These are phyloP conservation scores for Neomorphus geoffroyi DNA, from an alignment of 2,797 vertebrate species.

Conservation along the genomic window DNA sequence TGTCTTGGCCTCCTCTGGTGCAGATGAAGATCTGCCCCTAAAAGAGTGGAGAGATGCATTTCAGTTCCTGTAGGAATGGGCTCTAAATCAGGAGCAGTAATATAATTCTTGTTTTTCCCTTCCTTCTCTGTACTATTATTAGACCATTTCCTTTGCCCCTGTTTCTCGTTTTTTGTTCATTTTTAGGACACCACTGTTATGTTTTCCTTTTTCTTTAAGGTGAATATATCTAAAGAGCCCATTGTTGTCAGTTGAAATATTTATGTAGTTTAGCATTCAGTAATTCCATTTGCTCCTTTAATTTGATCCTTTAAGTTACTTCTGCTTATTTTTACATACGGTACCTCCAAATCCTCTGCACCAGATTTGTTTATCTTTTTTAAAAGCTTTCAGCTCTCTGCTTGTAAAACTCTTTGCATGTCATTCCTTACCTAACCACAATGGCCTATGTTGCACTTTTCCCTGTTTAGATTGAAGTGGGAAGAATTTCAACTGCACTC, in stretches of 20 bases:
- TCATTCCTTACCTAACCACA: conserved; percentile 71
- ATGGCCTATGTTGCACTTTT: conserved; percentile 65
- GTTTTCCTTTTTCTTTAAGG: conserved; percentile 59
- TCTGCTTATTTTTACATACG: conserved; percentile 72
- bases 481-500: conserved; percentile 65
- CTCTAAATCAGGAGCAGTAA: background rate
- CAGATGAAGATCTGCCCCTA: background rate
- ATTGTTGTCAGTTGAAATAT: conserved; percentile 65
- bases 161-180: conserved; percentile 61
- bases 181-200: conserved; percentile 57
- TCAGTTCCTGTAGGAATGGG: background rate
- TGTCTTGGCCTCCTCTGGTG: background rate
- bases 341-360: conserved; percentile 43
- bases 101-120: conserved; percentile 17
- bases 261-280: conserved; percentile 68
- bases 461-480: conserved; percentile 66
- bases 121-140: conserved; percentile 22
- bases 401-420: conserved; percentile 72
- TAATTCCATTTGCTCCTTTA: conserved; percentile 66
- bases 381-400: conserved; percentile 68
- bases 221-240: conserved; percentile 45
- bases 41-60: background rate
- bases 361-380: conserved; percentile 66
- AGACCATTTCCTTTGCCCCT: conserved; percentile 28
- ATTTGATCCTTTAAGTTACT: conserved; percentile 68